Base-by-base conservation (phyloP, 2,113 vertebrate genomes). In the Cynopterus brachyotis region DNA sequence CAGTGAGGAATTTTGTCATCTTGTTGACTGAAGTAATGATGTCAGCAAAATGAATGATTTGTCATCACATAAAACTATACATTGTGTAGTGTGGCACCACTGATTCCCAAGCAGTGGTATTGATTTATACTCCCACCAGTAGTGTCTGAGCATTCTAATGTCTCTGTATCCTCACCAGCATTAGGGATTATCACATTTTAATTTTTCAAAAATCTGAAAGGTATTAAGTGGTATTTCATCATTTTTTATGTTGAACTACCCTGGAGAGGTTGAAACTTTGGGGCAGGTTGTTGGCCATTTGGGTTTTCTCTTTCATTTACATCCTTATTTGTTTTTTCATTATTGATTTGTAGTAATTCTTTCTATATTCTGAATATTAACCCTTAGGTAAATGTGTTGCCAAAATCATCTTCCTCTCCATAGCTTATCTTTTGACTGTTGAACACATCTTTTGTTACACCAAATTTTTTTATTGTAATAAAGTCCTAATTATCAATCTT, bases 231-330 rank as follows among this genome's bases (percentile, higher is more conserved):
- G 22, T 78, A 47, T 73, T 84, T 90, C 50, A 50, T 82, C 85
- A 10, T 72, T 66, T 62, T 91, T 88, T 64, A 69, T 45, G 47
- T 47, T 87, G 64, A 40, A 80, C 75, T 42, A 91, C 26, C 70
- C 70, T 73, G 83, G 37, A 79, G 28, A 84, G 45, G 28, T 69
- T 73, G 20, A 75, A 69, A 73, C 12, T 24, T 47, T 95, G 42
- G 6, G 28, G 28, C 64, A 75, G 24, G 9, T 64, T 83, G 40
- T 83, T 81, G 42, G 19, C 42, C n/a, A 30, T 64, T 72, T 83
- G 55, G 50, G 22, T 78, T 96, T 93, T 89, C 11, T 70, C 50
- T 84, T 95, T 91, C 30, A 67, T 78, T 69, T 69, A 32, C 42
- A 69, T 45, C 57, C 32, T 91, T 50, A 11, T 53, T 66, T 70